Evolutionary conservation across 2,113 vertebrate genomes (phyloP).

Genomic region (Tragelaphus imberbis): DNA sequence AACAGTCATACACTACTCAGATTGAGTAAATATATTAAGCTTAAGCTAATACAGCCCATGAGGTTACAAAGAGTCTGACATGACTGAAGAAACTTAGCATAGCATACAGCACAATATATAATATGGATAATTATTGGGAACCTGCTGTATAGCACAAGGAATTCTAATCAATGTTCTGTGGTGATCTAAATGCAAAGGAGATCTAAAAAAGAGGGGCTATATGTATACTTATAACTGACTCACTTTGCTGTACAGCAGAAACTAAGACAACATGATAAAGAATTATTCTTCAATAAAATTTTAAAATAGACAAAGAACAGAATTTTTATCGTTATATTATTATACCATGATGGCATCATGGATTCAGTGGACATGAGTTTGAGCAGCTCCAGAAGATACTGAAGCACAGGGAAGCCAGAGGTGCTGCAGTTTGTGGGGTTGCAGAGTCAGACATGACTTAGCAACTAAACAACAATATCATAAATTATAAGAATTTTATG

Average conservation of each 20-base stretch:
- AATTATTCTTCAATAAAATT: background rate
- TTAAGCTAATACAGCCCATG: background rate
- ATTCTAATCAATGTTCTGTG: background rate
- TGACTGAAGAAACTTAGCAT: background rate
- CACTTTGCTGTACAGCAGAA: background rate
- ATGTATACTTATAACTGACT: background rate
- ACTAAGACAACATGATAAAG: background rate
- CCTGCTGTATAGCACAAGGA: background rate
- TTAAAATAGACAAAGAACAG: background rate
- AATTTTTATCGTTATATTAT: background rate
- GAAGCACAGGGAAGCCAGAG: background rate
- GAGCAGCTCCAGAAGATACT: background rate
- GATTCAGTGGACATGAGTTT: background rate
- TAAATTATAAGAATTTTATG: background rate
- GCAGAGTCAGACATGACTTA: background rate
- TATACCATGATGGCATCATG: background rate
- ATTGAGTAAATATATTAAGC: background rate
- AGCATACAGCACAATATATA: background rate
- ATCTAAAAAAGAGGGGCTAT: background rate
- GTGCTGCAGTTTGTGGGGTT: background rate
- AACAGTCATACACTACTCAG: fast-evolving
- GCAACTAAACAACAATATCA: background rate
- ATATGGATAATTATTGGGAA: background rate
- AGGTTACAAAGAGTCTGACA: background rate
- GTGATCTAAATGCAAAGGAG: background rate